Conservation (phyloP, 2,888 invertebrate species). For the Noctua janthe region DNA sequence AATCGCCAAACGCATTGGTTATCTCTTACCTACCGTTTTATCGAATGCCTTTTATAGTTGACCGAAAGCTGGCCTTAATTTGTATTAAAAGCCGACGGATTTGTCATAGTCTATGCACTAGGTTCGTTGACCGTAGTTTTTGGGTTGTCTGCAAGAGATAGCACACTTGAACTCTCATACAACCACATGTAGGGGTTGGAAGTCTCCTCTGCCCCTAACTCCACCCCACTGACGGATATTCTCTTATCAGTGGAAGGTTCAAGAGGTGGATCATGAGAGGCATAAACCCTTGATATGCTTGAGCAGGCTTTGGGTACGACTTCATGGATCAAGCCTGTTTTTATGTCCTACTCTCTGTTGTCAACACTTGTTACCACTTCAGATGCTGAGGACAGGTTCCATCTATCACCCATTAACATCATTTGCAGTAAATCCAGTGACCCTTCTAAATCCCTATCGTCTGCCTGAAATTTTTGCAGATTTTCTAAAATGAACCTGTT, state of each 20-base stretch:
- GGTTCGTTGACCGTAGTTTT: constrained; percentile 53
- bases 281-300: background rate
- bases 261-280: background rate
- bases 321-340: background rate
- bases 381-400: background rate
- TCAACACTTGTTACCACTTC: background rate
- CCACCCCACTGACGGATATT: background rate
- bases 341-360: background rate
- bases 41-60: background rate
- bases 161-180: background rate
- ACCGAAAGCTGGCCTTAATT: background rate
- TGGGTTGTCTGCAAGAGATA: background rate
- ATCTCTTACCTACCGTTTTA: constrained; percentile 19
- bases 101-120: constrained; percentile 28
- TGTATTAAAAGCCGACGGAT: background rate
- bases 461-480: background rate
- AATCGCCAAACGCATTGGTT: background rate
- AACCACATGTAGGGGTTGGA: background rate
- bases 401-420: background rate
- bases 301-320: background rate
- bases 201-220: too few relatives aligned
- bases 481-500: too few relatives aligned
- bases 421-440: background rate
- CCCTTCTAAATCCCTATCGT: background rate
- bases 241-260: background rate